Evolutionary conservation across 1,140 invertebrate genomes (phyloP).

Genomic region (Nomia melanderi): DNA sequence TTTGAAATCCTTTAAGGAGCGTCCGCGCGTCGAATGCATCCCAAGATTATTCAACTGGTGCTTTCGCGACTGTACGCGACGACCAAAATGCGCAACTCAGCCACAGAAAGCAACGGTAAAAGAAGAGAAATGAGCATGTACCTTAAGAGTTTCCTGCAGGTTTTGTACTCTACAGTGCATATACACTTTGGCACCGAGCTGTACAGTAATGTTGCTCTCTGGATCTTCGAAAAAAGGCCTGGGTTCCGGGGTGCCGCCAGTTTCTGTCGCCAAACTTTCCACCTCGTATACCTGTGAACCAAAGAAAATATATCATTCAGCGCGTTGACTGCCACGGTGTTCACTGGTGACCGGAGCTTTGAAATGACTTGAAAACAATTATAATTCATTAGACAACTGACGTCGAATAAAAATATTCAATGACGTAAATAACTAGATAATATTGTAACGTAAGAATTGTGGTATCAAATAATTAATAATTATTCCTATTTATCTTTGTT

Average conservation of each 20-base stretch:
- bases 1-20: constrained; percentile 19
- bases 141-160: constrained; percentile 84
- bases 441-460: too few relatives aligned
- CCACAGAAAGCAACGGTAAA: neutral
- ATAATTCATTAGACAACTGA: too few relatives aligned
- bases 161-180: constrained; percentile 85
- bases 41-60: constrained; percentile 15
- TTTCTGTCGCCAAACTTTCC: constrained; percentile 76
- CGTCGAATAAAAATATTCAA: too few relatives aligned
- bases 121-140: constrained; percentile 70
- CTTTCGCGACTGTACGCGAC: neutral
- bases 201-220: constrained; percentile 83
- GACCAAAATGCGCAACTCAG: neutral
- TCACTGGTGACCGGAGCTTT: too few relatives aligned
- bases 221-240: constrained; percentile 82
- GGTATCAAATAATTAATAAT: too few relatives aligned
- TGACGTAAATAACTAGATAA: too few relatives aligned
- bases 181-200: constrained; percentile 83
- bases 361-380: too few relatives aligned
- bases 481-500: too few relatives aligned
- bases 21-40: neutral
- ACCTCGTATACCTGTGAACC: constrained; percentile 77
- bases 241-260: constrained; percentile 80
- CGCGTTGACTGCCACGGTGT: too few relatives aligned
- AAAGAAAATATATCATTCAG: neutral